These are phyloP conservation scores for Cephus spinipes DNA, from an alignment of 2,888 invertebrate genomes.

Conservation along the genomic window DNA sequence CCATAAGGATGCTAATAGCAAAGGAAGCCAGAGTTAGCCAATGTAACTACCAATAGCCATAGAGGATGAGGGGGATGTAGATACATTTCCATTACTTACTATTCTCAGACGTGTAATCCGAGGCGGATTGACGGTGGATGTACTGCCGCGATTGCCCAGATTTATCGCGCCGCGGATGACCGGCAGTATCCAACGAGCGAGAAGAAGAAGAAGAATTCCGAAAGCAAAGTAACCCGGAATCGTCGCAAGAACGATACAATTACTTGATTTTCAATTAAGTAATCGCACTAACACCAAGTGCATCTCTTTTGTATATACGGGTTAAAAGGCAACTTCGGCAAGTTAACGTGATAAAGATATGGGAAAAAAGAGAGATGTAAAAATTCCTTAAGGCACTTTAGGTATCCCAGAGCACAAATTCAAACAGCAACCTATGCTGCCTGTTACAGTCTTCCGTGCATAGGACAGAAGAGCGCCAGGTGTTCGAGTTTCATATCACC, in stretches of 20 bases:
- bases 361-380: not conserved
- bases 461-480: not conserved
- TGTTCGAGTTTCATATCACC: not conserved
- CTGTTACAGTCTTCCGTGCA: not conserved
- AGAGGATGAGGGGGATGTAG: not conserved
- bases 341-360: not conserved
- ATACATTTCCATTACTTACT: slow-evolving; percentile 43
- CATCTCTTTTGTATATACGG: not conserved
- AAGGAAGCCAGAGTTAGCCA: not conserved
- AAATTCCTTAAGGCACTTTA: not conserved
- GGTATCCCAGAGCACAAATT: not conserved
- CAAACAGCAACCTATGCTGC: not conserved
- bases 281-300: not conserved
- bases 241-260: not conserved
- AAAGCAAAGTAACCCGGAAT: slow-evolving; percentile 1
- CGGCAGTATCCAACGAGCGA: slow-evolving; percentile 1
- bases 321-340: not conserved
- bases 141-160: slow-evolving; percentile 6
- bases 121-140: slow-evolving; percentile 35
- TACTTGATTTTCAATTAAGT: not conserved
- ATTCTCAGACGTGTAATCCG: slow-evolving; percentile 50
- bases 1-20: not conserved
- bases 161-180: not conserved
- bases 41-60: not conserved
- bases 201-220: not conserved